Evolutionary conservation across 1,140 invertebrate genomes (phyloP).

Genomic region (Procambarus clarkii): DNA sequence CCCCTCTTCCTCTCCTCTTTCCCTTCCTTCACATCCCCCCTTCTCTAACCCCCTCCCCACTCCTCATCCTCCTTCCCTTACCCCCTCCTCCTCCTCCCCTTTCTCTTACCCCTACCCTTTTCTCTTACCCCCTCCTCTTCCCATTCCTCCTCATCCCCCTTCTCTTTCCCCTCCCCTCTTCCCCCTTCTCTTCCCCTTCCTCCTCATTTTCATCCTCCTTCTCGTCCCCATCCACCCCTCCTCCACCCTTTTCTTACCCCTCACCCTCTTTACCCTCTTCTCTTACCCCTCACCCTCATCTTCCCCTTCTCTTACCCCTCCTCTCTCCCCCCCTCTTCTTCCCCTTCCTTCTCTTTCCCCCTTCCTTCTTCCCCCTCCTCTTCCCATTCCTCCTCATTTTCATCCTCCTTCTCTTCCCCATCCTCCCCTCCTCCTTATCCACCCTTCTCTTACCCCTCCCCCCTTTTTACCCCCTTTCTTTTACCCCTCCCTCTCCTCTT

Average conservation of each 20-base stretch:
- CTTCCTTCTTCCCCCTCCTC: constrained; percentile 18
- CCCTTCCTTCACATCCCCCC: too few relatives aligned
- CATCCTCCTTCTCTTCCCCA: constrained; percentile 3
- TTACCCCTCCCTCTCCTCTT: neutral
- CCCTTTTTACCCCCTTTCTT: neutral
- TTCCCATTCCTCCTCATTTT: constrained; percentile 1
- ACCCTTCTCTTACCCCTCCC: neutral
- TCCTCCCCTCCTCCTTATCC: neutral
- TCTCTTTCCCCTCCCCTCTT: neutral
- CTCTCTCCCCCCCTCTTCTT: too few relatives aligned
- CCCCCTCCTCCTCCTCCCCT: neutral
- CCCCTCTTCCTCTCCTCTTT: too few relatives aligned
- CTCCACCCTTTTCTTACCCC: neutral
- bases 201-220: neutral
- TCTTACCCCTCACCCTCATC: too few relatives aligned
- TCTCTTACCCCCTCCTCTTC: neutral
- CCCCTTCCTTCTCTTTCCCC: too few relatives aligned
- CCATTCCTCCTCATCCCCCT: too few relatives aligned
- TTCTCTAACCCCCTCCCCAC: too few relatives aligned
- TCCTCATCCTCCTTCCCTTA: too few relatives aligned
- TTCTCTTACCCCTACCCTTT: neutral
- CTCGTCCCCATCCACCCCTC: neutral
- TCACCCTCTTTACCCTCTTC: neutral
- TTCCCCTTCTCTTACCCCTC: too few relatives aligned
- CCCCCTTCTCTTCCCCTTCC: neutral